Percentiles rank a stretch among this genome's conserved stretches.
These are phyloP conservation scores for Lysandra coridon DNA, from an alignment of 2,888 invertebrate genomes.

Conservation along the genomic window DNA sequence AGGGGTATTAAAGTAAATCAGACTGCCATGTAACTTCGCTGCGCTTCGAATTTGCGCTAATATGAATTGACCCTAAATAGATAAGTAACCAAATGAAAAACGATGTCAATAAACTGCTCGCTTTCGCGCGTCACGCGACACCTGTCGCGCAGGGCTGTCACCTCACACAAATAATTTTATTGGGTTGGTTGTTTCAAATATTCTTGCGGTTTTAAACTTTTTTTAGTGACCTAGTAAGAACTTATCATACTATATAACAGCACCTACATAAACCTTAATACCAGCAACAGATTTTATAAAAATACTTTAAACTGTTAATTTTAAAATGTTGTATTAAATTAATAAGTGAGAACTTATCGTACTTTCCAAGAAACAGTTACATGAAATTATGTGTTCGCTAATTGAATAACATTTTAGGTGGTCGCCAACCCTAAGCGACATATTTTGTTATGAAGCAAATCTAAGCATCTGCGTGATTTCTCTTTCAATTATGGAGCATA, in stretches of 20 bases:
- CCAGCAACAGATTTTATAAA: too few species aligned
- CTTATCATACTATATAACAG: not conserved
- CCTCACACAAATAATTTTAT: not conserved
- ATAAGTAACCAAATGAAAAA: slow-evolving; percentile 42
- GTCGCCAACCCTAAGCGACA: slow-evolving; percentile 21
- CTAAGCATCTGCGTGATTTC: not conserved
- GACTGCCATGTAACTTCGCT: not conserved
- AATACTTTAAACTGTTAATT: not conserved
- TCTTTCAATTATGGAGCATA: not conserved
- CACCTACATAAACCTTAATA: not conserved
- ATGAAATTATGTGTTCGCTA: not conserved
- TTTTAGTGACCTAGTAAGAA: not conserved
- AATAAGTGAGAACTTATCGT: too few species aligned
- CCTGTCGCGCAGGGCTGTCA: slow-evolving; percentile 33
- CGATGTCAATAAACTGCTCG: slow-evolving; percentile 43
- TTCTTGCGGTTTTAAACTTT: not conserved
- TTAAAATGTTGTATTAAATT: not conserved
- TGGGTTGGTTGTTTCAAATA: not conserved
- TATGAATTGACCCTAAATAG: slow-evolving; percentile 35
- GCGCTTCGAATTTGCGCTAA: not conserved
- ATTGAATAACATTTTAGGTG: not conserved
- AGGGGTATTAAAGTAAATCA: not conserved
- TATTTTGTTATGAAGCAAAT: slow-evolving; percentile 20
- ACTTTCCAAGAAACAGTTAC: not conserved
- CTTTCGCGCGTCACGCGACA: slow-evolving; percentile 43